Conservation (phyloP, 2,797 vertebrate species). For the Enteromius treurensis region DNA sequence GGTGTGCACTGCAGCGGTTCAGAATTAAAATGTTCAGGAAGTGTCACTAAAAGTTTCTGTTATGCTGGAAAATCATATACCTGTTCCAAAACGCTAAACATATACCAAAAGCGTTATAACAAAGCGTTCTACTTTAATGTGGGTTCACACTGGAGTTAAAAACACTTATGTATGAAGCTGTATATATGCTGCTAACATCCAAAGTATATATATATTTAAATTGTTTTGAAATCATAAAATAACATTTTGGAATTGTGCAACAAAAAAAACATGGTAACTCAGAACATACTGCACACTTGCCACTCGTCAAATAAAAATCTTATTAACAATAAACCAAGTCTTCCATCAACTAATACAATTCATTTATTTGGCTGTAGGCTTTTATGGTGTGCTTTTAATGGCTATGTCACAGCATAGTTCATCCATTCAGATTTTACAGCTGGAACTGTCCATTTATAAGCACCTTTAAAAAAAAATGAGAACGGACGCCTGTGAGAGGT, state of each 20-base stretch:
- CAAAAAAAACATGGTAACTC: too few species aligned
- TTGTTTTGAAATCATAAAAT: too few species aligned
- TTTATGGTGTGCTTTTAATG: neutral
- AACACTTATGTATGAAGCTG: too few species aligned
- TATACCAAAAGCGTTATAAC: neutral
- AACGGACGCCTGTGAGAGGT: neutral
- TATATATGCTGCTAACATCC: too few species aligned
- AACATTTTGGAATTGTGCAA: too few species aligned
- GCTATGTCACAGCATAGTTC: neutral
- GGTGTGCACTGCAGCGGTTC: neutral
- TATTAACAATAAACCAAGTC: neutral
- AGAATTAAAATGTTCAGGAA: neutral
- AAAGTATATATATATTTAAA: too few species aligned
- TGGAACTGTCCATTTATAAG: neutral
- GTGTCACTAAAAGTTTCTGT: neutral
- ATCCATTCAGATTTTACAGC: constrained; percentile 11
- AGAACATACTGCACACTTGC: neutral
- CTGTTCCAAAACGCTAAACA: neutral
- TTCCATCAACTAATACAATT: neutral
- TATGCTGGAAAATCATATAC: neutral
- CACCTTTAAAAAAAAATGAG: neutral
- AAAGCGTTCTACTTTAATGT: neutral
- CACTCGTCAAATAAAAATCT: neutral
- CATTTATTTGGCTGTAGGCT: neutral
- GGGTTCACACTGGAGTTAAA: too few species aligned